phyloP scores from a whole-genome alignment of 2,113 vertebrate genomes.

The Python bivittatus region DNA sequence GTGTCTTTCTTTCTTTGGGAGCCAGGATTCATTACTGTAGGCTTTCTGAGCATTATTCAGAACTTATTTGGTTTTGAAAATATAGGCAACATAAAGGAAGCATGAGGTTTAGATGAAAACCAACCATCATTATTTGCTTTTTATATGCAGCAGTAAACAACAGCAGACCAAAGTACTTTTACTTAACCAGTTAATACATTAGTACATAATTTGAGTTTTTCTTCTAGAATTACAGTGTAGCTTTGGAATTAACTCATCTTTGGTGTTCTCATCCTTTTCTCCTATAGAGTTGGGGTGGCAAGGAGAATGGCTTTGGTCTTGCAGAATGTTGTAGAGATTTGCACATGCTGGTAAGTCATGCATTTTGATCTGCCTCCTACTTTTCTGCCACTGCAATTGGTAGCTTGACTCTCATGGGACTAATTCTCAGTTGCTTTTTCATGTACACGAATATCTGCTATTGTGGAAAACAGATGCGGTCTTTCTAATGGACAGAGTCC shows the following conservation, averaged over 20 bases:
- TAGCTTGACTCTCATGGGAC: neutral
- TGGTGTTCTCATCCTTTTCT: neutral
- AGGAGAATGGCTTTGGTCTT: slow-evolving; percentile 95
- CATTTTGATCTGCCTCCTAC: neutral
- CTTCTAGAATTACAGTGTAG: neutral
- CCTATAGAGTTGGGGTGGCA: slow-evolving; percentile 92
- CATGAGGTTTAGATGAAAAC: neutral
- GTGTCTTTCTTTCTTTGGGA: neutral
- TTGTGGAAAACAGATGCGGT: neutral
- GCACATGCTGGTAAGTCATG: slow-evolving; percentile 82
- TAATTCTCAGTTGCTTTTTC: neutral
- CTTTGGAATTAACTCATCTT: neutral
- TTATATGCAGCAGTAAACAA: neutral
- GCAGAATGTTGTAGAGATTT: slow-evolving; percentile 96
- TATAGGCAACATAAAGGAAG: neutral
- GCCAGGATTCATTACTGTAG: neutral
- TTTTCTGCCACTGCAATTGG: neutral
- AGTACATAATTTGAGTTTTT: neutral
- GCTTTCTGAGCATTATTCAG: neutral
- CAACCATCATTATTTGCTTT: neutral
- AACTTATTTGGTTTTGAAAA: slow-evolving; percentile 10
- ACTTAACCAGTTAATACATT: neutral
- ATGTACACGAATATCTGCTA: neutral
- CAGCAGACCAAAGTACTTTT: neutral
- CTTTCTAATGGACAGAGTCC: neutral